Base-by-base conservation (phyloP, 1,140 invertebrate species). In the Drosophila athabasca region DNA sequence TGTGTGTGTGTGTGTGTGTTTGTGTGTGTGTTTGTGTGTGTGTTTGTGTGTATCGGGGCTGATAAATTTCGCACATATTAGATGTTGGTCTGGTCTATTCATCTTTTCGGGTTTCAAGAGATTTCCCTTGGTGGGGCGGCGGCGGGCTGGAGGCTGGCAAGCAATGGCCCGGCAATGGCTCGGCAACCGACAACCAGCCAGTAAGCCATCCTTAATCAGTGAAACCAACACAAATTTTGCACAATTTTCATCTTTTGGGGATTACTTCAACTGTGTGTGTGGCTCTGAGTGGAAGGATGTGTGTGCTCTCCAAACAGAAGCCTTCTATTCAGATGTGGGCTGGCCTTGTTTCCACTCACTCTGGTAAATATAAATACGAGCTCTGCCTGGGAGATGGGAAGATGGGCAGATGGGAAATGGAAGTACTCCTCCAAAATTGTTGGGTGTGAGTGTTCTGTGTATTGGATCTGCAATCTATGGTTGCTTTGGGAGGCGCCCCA, bases 61-160 rank as follows among this genome's bases (percentile, higher is more conserved):
- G 81, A 84, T 84, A 84, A 81, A 84, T 85, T 77, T 84, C 78
- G 78, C 82, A 84, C 81, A 84, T 84, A 81, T 84, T 77, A 87
- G 78, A 81, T 83, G 78, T 62, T 75, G 71, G 44, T 66, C 71
- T 74, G 11, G 48, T 73, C 61, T 73, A 81, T 87, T 77, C 82
- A 73, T 87, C 78, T 81, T 72, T 77, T 46, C 62, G 52, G 60
- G 62, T 74, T 85, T 66, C 76, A 77, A 80, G 83, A 84, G 81
- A 77, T 84, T 80, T 85, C 60, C 77, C 68, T 62, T 43, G 62
- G 41, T 68, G 59, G 72, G 24, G 24, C 24, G 24, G 24, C 24
- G 24, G 17, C 17, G 17, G 17, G 17, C 17, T 35, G n/a, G 15
- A 48, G 24, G 26, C 39, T 11, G 57, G n/a, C 22, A 0, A 4